Percentiles rank a stretch among this genome's conserved stretches.
Conservation (phyloP, 2,888 invertebrate genomes). For the Scelioninae gen. 1 region DNA sequence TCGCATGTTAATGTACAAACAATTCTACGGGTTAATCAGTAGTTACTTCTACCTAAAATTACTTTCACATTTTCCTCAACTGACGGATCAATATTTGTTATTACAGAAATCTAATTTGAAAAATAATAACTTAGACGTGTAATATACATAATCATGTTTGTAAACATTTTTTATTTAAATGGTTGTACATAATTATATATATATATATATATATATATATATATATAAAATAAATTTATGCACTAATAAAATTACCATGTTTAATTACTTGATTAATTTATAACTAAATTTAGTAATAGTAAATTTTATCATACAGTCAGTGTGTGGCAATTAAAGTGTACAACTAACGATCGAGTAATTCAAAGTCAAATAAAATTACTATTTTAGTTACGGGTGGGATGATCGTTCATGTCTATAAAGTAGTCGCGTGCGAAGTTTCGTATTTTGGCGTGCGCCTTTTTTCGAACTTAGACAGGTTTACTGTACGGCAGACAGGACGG, state of each 20-base stretch:
- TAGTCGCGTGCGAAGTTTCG: constrained; percentile 52
- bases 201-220: too few relatives aligned
- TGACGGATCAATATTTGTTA: constrained; percentile 13
- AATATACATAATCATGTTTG: neutral
- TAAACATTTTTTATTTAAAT: too few relatives aligned
- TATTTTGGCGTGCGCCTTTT: constrained; percentile 55
- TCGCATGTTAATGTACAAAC: constrained; percentile 64
- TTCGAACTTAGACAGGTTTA: constrained; percentile 46
- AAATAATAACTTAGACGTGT: neutral
- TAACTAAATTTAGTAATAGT: too few relatives aligned
- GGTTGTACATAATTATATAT: too few relatives aligned
- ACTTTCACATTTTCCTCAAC: constrained; percentile 4
- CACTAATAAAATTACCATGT: too few relatives aligned
- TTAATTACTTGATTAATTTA: too few relatives aligned
- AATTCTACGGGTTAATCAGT: constrained; percentile 36
- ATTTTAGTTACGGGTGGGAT: constrained; percentile 16
- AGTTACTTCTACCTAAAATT: constrained; percentile 11
- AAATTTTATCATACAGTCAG: too few relatives aligned
- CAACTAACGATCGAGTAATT: constrained; percentile 12
- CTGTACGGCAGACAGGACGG: constrained; percentile 52
- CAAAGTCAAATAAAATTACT: constrained; percentile 23
- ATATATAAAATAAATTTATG: too few relatives aligned
- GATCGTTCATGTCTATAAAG: constrained; percentile 43
- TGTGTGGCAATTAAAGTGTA: neutral
- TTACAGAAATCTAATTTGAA: neutral